Percentiles rank a stretch among this genome's conserved stretches.
Evolutionary conservation across 2,888 invertebrate species (phyloP).

Genomic region (Hipparchia semele): DNA sequence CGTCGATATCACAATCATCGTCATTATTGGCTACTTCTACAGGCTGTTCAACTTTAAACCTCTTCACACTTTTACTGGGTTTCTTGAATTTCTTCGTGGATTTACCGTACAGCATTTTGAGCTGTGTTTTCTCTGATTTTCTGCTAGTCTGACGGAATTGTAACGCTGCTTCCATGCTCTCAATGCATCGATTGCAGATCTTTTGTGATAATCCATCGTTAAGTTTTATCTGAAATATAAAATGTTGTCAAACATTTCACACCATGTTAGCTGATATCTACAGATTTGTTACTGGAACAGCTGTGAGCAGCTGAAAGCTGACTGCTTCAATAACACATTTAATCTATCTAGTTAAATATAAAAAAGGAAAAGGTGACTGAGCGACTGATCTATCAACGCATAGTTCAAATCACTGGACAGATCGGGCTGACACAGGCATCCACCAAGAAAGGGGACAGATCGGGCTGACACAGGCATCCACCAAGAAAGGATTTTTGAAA

Average conservation of each 20-base stretch:
- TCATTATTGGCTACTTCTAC: slow-evolving; percentile 35
- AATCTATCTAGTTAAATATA: no score
- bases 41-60: slow-evolving; percentile 27
- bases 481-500: no score
- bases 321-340: no score
- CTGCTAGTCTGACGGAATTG: slow-evolving; percentile 59
- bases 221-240: slow-evolving; percentile 55
- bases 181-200: slow-evolving; percentile 60
- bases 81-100: slow-evolving; percentile 42
- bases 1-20: slow-evolving; percentile 46
- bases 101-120: slow-evolving; percentile 45
- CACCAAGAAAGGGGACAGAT: no score
- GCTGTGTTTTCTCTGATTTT: slow-evolving; percentile 56
- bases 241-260: background rate
- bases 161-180: slow-evolving; percentile 52
- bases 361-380: no score
- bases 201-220: slow-evolving; percentile 67
- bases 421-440: no score
- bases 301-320: no score
- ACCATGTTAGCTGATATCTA: no score
- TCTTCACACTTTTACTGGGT: slow-evolving; percentile 36
- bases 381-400: no score
- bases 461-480: no score
- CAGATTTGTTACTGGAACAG: no score
- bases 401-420: no score